Evolutionary conservation across 2,113 vertebrate species (phyloP).

Genomic region (Nerophis ophidion): DNA sequence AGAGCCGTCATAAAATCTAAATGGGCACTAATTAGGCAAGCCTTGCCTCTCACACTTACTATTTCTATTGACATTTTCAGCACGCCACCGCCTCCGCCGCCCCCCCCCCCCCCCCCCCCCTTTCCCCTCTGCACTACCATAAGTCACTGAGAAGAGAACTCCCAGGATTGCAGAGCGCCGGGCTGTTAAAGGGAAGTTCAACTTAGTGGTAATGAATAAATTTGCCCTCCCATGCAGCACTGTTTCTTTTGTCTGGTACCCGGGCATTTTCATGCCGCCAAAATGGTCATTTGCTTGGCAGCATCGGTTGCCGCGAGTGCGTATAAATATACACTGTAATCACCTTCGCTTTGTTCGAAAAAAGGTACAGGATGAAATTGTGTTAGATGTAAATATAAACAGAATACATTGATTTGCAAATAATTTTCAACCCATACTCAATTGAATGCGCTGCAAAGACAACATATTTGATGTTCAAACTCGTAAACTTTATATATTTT

Average conservation of each 20-base stretch:
- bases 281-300: conserved; percentile 56
- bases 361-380: background rate
- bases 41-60: conserved; percentile 99
- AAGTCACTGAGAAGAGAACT: conserved; percentile 99
- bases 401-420: too few relatives aligned
- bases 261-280: conserved; percentile 68
- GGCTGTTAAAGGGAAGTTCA: conserved; percentile 99
- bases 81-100: conserved; percentile 70
- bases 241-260: conserved; percentile 87
- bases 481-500: too few relatives aligned
- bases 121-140: conserved; percentile 86
- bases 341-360: conserved; percentile 21
- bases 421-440: too few relatives aligned
- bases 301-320: conserved; percentile 18
- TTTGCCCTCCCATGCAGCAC: conserved; percentile 85
- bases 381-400: too few relatives aligned
- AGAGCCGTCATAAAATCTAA: conserved; percentile 99
- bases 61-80: conserved; percentile 99
- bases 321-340: conserved; percentile 36
- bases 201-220: conserved; percentile 98
- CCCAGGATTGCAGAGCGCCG: conserved; percentile 92
- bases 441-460: too few relatives aligned
- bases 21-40: conserved; percentile 99
- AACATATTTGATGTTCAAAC: too few relatives aligned
- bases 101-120: conserved; percentile 33